Conservation (phyloP, 2,888 invertebrate species). For the Dolichopus griseipennis region DNA sequence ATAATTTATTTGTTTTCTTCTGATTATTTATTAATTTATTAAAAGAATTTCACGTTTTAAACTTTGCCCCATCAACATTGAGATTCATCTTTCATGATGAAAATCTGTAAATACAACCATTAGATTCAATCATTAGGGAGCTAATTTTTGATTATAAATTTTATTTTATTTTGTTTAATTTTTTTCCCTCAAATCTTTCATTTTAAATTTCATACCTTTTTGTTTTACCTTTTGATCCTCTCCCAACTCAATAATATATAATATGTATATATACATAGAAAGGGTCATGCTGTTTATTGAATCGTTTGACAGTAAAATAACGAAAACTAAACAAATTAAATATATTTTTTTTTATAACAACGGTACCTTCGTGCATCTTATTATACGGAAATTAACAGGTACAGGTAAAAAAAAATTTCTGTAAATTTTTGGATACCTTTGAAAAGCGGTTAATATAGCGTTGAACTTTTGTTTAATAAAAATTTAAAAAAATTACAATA, state of each 20-base stretch:
- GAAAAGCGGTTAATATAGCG: no score
- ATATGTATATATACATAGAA: neutral
- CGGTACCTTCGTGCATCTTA: neutral
- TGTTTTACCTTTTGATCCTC: no score
- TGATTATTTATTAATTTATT: neutral
- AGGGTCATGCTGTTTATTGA: neutral
- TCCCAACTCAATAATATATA: no score
- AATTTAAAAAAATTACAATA: neutral
- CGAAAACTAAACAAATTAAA: neutral
- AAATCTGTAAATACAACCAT: neutral
- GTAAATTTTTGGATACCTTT: no score
- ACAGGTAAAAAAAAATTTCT: neutral
- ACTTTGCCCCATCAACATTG: neutral
- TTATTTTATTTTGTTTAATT: neutral
- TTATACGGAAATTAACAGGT: neutral
- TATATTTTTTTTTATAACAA: neutral
- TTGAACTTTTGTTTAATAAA: neutral
- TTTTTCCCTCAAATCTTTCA: neutral
- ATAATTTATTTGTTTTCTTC: neutral
- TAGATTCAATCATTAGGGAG: neutral
- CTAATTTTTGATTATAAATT: constrained; percentile 2
- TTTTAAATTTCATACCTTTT: neutral
- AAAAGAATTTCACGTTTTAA: neutral
- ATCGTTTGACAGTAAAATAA: neutral
- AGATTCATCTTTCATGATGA: neutral